These are phyloP conservation scores for Bucorvus abyssinicus DNA, from an alignment of 2,797 vertebrate species.

Conservation along the genomic window DNA sequence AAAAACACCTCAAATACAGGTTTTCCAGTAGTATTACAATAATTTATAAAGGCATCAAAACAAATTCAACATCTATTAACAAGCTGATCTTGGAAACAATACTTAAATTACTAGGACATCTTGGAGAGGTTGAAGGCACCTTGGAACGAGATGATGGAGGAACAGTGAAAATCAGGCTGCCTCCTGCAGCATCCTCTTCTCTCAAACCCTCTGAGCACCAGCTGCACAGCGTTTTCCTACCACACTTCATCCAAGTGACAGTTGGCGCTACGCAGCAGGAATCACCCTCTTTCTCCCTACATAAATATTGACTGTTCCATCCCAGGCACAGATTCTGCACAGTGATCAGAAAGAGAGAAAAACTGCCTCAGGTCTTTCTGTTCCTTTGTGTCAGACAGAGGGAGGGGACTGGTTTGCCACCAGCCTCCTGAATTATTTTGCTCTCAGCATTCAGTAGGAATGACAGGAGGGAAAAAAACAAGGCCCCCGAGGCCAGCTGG, in stretches of 20 bases:
- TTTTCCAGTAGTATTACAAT: slow-evolving; percentile 32
- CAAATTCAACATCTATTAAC: slow-evolving; percentile 30
- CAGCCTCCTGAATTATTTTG: neutral
- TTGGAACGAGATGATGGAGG: slow-evolving; percentile 9
- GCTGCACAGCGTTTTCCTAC: neutral
- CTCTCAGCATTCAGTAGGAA: neutral
- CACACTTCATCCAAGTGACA: neutral
- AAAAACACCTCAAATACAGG: neutral
- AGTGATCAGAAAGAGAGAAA: neutral
- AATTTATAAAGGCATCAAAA: slow-evolving; percentile 67
- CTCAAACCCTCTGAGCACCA: neutral
- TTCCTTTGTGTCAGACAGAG: neutral
- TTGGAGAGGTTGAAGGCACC: slow-evolving; percentile 54
- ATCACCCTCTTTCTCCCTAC: neutral
- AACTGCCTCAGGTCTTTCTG: neutral
- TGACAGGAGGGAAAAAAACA: neutral
- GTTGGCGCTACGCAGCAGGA: neutral
- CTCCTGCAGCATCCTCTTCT: neutral
- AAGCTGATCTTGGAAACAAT: slow-evolving; percentile 21
- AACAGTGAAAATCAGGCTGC: neutral
- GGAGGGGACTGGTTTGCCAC: neutral
- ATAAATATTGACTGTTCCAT: neutral
- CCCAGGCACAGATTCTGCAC: neutral
- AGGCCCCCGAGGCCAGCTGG: neutral
- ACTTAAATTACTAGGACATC: slow-evolving; percentile 14